Base-by-base conservation (phyloP, 2,888 invertebrate species). In the Drosophila anceps region DNA sequence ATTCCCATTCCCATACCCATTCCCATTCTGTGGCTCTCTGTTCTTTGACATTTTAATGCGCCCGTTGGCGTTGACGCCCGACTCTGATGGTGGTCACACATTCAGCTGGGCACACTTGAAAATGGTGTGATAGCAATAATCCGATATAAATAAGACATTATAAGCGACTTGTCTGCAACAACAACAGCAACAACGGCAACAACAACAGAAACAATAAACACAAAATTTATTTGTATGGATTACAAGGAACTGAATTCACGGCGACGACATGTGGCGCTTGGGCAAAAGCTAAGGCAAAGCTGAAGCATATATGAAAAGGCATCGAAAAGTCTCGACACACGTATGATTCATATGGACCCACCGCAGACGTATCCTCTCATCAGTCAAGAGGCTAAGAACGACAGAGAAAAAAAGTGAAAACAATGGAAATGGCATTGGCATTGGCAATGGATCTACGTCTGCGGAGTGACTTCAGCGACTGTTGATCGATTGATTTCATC, bases 401-500 rank as follows among this genome's bases (percentile, higher is more conserved):
- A 33, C 1, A 31, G 7, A 27, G 6, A 61, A 50, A 66, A 69
- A 79, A 86, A 88, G 81, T 88, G 82, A 88, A 86, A 86, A 84
- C 81, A 76, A 75, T 79, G 68, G 59, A 73, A 76, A 50, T 66
- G 73, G 63, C 63, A 58, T 54, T 65, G 72, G 63, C 63, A 58
- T 50, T 61, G 54, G 54, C 69, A 62, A 76, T 64, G 59, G 61
- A 53, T 54, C 54, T 37, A 41, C 62, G 53, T 48, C 44, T 37
- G 41, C 7, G 15, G 54, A 79, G 51, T 54, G 73, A 46, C 61
- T 57, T 54, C 29, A 18, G 37, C 18, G 39, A 29, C 48, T 9
- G 41, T 70, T 91, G 91, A 91, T 91, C 90, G 92, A 91, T 91
- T 90, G 91, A 90, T 92, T 91, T 92, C 91, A 91, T 88, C 91